Evolutionary conservation across 2,797 vertebrate genomes (phyloP), one percentile per base, ranked within the genome.

Genomic region (Lacerta agilis): DNA sequence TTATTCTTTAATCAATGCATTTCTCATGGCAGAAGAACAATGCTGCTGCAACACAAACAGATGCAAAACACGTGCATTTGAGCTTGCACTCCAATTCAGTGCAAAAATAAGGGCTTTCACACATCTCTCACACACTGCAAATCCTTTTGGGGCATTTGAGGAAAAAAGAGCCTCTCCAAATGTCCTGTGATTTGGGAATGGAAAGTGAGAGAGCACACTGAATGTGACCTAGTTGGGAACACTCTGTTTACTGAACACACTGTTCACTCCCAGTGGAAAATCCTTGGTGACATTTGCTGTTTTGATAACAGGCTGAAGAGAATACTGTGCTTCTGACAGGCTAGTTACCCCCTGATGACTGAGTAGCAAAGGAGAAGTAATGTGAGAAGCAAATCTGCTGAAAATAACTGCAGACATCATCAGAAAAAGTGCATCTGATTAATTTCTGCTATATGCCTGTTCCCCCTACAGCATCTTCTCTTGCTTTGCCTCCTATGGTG

Each of bases 301-400:
- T 96, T 96, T 96, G 90, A 75, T 95, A 94, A 96, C 89, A 94
- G 89, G 92, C 85, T 82, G 87, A 94, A 93, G 93, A 93, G 91
- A 93, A 93, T 3, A 0, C 90, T 55, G 0, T 86, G 82, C 91
- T 82, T 93, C 92, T 95, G 93, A 96, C 94, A 95, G 94, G 75
- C 93, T 90, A 88, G 80, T 92, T 94, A 91, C 84, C 86, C 86
- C 86, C 88, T 90, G 85, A 94, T 85, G 88, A 86, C 89, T 92
- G 93, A 91, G 88, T 82, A 92, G 90, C 79, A 88, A 91, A 92
- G 79, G 79, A 94, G 85, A 93, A 90, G 77, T 86, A 95, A 94
- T 8, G 29, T 86, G 86, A 92, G 83, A 93, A 93, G 92, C 41
- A 90, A 38, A 64, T 92, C 89, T 93, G 78, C 75, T 94, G 92